Conservation (phyloP, 1,140 invertebrate species). For the Venturia canescens region DNA sequence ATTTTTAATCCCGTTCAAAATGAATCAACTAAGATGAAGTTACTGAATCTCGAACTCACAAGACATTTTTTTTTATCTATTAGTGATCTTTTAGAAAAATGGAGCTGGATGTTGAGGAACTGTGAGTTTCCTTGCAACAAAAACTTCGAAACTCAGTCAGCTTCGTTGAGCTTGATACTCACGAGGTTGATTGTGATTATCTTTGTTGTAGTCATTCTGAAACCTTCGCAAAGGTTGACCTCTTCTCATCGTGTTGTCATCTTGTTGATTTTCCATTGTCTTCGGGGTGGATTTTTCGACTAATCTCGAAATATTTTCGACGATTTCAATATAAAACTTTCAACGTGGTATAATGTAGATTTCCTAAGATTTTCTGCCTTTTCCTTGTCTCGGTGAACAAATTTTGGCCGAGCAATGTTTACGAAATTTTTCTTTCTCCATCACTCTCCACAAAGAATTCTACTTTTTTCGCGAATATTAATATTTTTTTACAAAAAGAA, state of each 20-base stretch:
- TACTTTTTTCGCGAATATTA: not conserved
- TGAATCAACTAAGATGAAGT: no score
- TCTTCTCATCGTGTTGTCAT: constrained; percentile 67
- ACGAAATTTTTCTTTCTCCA: constrained; percentile 28
- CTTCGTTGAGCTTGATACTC: constrained; percentile 49
- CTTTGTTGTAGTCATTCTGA: constrained; percentile 70
- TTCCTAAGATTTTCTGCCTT: no score
- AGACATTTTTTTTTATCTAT: no score
- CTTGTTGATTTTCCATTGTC: constrained; percentile 70
- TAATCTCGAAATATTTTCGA: constrained; percentile 18
- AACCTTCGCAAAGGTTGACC: constrained; percentile 67
- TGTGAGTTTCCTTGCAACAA: no score
- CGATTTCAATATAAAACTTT: no score
- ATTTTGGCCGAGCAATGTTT: not conserved
- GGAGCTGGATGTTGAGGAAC: no score
- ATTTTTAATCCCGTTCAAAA: no score
- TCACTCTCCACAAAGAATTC: not conserved
- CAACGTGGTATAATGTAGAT: no score
- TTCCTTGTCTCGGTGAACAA: no score
- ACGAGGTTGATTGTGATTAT: constrained; percentile 65
- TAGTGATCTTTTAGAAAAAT: no score
- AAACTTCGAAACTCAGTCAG: no score
- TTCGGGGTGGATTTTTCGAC: not conserved
- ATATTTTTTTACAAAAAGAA: not conserved
- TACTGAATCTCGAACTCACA: no score